Percentiles rank a stretch among this genome's conserved stretches.
Evolutionary conservation across 2,113 vertebrate species (phyloP).

Genomic region (Galeopterus variegatus): DNA sequence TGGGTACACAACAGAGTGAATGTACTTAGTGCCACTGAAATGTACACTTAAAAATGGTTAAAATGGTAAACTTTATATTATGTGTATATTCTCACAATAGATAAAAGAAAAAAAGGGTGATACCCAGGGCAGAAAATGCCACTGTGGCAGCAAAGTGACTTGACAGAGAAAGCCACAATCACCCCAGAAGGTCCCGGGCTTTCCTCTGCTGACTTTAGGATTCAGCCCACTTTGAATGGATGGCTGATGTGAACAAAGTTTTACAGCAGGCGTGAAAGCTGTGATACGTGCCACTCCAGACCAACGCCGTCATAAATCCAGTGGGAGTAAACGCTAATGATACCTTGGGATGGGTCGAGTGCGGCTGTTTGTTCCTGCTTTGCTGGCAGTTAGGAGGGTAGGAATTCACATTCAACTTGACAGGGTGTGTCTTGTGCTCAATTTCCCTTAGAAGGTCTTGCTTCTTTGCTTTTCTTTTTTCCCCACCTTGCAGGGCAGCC

Average conservation of each 20-base stretch:
- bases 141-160: background rate
- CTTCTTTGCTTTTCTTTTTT: background rate
- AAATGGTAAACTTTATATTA: background rate
- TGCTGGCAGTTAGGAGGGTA: background rate
- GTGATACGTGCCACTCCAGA: fast-evolving
- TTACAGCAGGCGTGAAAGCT: background rate
- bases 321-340: background rate
- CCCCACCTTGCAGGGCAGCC: background rate
- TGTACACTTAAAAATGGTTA: background rate
- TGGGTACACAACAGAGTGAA: background rate
- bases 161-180: background rate
- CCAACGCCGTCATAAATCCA: background rate
- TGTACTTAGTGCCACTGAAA: background rate
- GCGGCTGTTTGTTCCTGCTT: background rate
- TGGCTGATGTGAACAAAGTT: constrained; percentile 15
- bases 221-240: background rate
- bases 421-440: background rate
- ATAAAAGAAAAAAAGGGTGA: background rate
- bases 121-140: background rate
- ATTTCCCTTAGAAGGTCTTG: constrained; percentile 23
- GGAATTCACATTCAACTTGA: background rate
- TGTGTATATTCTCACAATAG: background rate
- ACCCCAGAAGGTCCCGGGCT: background rate
- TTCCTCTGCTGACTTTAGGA: background rate
- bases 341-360: background rate